phyloP scores from a whole-genome alignment of 2,797 vertebrate genomes.

The Microctenopoma steveboyesi region DNA sequence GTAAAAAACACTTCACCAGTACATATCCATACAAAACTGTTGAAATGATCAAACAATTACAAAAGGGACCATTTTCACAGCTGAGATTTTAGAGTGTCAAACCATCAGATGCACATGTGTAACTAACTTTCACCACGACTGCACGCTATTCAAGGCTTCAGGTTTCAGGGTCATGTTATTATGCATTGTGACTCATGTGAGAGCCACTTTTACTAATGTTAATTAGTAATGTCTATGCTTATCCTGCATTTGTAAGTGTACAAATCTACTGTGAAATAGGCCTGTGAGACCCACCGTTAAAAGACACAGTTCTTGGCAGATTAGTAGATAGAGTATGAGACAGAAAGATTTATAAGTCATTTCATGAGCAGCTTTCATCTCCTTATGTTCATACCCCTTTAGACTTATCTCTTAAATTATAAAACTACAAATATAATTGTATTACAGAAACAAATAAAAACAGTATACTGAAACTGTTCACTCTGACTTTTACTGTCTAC shows the following conservation, averaged over 20 bases:
- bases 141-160: background rate
- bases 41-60: background rate
- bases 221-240: background rate
- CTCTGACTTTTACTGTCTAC: conserved; percentile 24
- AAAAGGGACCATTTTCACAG: background rate
- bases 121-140: background rate
- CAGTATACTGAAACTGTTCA: conserved; percentile 16
- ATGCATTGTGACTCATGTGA: background rate
- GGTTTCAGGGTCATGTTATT: background rate
- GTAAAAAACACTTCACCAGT: too few relatives aligned
- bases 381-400: conserved; percentile 2
- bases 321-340: background rate
- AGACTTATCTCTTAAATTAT: background rate
- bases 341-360: conserved; percentile 15
- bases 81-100: background rate
- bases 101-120: background rate
- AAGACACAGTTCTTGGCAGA: background rate
- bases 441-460: conserved; percentile 17
- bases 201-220: too few relatives aligned
- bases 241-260: background rate
- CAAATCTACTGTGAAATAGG: background rate
- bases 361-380: conserved; percentile 18
- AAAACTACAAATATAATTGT: background rate
- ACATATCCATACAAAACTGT: too few relatives aligned
- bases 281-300: background rate